Evolutionary conservation across 2,113 vertebrate genomes (phyloP), one percentile per base, ranked within the genome.

Genomic region (Euleptes europaea): DNA sequence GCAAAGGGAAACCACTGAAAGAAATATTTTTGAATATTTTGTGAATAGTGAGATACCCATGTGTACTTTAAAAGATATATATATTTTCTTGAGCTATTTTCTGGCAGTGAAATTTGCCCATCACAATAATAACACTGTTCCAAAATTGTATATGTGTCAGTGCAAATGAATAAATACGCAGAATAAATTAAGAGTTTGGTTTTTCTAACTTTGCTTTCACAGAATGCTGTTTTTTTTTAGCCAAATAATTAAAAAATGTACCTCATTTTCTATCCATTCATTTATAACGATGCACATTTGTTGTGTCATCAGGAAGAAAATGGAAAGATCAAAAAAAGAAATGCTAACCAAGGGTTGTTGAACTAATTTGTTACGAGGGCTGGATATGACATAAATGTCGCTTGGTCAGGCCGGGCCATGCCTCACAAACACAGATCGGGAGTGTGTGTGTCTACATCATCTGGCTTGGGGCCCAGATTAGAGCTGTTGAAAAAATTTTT

Each of bases 21-120:
- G 12, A 88, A 79, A 72, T 12, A 60, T 76, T 87, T 49, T 57
- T 69, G 17, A 86, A 47, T 66, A 83, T 78, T 49, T 78, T 66
- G 44, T 7, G 35, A 44, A 31, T 40, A 66, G 42, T 28, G 42
- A 65, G 63, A 85, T 89, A 84, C 35, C 0, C 1, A 47, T 0
- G 0, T 82, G 67, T 88, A 5, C 72, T 91, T 90, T 60, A 31
- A 89, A 84, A 84, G 90, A 78, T 40, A 15, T 3, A 42, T 82
- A 88, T 89, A 1, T 77, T 86, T 87, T 79, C 74, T 78, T 7
- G 2, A n/a, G 38, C 86, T 26, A 1, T 63, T 14, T 91, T 79
- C 19, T 73, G 77, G 28, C 19, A 44, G 11, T 9, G 72, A 90
- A 86, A 10, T 85, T 83, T 78, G 42, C 80, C 63, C 67, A 85